phyloP scores from a whole-genome alignment of 1,140 invertebrate genomes.

The Drosophila watanabei region DNA sequence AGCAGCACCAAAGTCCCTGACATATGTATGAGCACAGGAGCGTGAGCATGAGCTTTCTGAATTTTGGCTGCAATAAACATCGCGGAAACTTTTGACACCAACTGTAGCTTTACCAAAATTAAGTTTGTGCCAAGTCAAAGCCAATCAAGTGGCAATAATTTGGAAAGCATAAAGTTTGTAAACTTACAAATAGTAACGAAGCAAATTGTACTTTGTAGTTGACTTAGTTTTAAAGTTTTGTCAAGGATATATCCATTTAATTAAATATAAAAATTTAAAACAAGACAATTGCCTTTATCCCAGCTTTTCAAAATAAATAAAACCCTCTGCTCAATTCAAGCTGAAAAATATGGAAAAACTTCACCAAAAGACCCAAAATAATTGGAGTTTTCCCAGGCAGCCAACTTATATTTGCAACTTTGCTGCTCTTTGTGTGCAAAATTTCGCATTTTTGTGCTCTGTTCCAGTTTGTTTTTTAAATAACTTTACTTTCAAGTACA shows the following conservation, averaged over 20 bases:
- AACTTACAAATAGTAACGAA: not conserved
- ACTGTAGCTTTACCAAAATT: conserved; percentile 13
- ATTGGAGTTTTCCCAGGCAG: conserved; percentile 12
- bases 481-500: conserved; percentile 61
- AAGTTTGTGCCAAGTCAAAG: conserved; percentile 11
- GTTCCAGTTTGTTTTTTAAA: conserved; percentile 25
- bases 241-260: no score
- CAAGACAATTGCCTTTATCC: not conserved
- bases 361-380: not conserved
- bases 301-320: not conserved
- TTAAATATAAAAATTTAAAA: not conserved
- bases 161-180: not conserved
- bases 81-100: not conserved
- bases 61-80: not conserved
- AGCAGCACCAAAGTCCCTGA: conserved; percentile 33
- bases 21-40: conserved; percentile 16
- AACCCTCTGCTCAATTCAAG: not conserved
- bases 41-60: not conserved
- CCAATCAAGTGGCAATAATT: conserved; percentile 22
- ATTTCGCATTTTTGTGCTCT: conserved; percentile 20
- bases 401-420: conserved; percentile 20
- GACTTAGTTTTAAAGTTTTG: no score
- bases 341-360: not conserved
- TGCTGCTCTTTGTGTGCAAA: conserved; percentile 24
- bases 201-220: not conserved